Evolutionary conservation across 2,113 vertebrate species (phyloP), one percentile per base, ranked within the genome.

Genomic region (Casuarius casuarius): DNA sequence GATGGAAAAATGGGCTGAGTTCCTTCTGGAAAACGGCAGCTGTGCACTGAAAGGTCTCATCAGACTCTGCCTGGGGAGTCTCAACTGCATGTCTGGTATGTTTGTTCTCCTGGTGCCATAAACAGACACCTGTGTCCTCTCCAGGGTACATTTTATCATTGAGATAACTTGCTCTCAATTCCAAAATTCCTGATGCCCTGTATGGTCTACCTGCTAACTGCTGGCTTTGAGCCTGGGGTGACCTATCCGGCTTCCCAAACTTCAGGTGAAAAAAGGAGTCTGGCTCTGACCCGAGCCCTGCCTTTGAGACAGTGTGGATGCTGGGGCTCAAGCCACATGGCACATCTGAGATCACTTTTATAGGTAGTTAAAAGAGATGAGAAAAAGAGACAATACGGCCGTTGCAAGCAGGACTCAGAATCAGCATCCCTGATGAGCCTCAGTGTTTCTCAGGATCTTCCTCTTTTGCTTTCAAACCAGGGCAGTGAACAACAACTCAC

Each of bases 241-340:
- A 72, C 22, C 11, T 14, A 6, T 7, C 35, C 44, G 49, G 8
- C 48, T 89, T 59, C 31, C 62, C 12, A 4, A 79, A 63, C 26
- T 85, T 80, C n/a, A 42, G 17, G 42, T 59, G 76, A 40, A 65
- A 65, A 16, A 5, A 13, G 20, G 5, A 52, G 44, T 35, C 17
- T 63, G 56, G 31, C 16, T 65, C 49, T 51, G 51, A 7, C 31
- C 7, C 26, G 15, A 70, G 54, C 35, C 29, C 59, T 74, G 46
- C 22, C 0, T 0, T 6, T 33, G 28, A 15, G 15, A n/a, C 49
- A 51, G 18, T 14, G 18, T 0, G 0, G 54, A 51, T 46, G 28
- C 67, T n/a, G 21, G 12, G 59, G 33, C n/a, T 35, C 0, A 1
- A 67, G n/a, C 52, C 61, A 68, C 54, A 28, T 8, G 18, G 26